Percentiles rank a stretch among this genome's conserved stretches.
Evolutionary conservation across 1,140 invertebrate genomes (phyloP).

Genomic region (Melitaea cinxia): DNA sequence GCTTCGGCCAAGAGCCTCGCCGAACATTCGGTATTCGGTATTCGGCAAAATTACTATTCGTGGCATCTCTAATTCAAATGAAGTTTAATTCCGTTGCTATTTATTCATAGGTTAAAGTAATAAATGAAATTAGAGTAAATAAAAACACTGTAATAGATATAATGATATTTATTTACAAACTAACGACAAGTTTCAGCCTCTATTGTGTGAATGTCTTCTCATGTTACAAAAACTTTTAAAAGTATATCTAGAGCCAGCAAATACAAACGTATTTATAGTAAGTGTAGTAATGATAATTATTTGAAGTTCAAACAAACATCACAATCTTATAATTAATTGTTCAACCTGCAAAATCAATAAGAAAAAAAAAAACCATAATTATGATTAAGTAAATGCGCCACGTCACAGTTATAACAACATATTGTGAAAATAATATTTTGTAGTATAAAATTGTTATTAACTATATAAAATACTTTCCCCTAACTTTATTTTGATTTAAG

Average conservation of each 20-base stretch:
- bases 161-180: slow-evolving; percentile 12
- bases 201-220: not conserved
- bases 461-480: not conserved
- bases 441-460: too few species aligned
- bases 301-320: not conserved
- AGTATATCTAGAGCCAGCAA: not conserved
- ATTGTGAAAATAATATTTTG: too few species aligned
- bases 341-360: not conserved
- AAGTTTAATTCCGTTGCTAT: too few species aligned
- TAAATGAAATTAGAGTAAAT: not conserved
- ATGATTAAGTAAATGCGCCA: slow-evolving; percentile 24
- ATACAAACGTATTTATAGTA: not conserved
- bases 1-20: too few species aligned
- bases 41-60: too few species aligned
- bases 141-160: slow-evolving; percentile 5
- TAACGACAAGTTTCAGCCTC: not conserved
- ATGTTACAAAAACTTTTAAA: slow-evolving; percentile 1
- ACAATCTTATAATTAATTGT: not conserved
- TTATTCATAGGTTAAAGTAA: too few species aligned
- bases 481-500: not conserved
- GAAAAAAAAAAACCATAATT: not conserved
- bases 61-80: too few species aligned
- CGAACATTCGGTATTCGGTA: too few species aligned
- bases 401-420: not conserved
- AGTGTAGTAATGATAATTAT: not conserved